A percentile compares a stretch with the other conserved stretches of the same genome.
Evolutionary conservation across 2,888 invertebrate species (phyloP).

Genomic region (Serripes groenlandicus): DNA sequence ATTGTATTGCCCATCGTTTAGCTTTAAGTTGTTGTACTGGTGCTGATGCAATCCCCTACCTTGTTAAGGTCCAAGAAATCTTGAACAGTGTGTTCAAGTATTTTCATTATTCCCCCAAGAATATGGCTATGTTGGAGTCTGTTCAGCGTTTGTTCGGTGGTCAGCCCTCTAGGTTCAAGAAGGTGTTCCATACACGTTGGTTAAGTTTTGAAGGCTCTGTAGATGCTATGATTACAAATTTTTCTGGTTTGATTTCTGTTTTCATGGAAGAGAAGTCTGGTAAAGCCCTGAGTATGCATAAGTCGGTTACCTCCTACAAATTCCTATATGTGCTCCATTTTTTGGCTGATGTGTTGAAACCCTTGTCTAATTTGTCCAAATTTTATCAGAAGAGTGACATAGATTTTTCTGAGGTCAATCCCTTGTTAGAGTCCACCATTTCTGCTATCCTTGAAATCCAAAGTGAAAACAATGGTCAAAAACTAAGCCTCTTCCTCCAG

Average conservation of each 20-base stretch:
- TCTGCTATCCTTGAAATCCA: conserved; percentile 17
- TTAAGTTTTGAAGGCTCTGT: conserved; percentile 59
- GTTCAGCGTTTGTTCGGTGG: not conserved
- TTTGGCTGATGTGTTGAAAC: conserved; percentile 57
- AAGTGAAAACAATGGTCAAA: conserved; percentile 30
- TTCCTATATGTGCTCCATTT: conserved; percentile 60
- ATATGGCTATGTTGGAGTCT: too few species aligned
- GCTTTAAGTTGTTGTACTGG: too few species aligned
- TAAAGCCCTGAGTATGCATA: conserved; percentile 43
- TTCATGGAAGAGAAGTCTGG: conserved; percentile 53
- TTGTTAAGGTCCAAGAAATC: too few species aligned
- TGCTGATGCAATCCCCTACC: too few species aligned
- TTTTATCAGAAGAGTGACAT: conserved; percentile 54
- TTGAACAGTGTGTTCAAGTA: too few species aligned
- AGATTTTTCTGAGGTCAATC: conserved; percentile 60
- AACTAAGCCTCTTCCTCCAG: conserved; percentile 31
- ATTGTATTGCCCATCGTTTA: too few species aligned
- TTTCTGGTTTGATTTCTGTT: conserved; percentile 32
- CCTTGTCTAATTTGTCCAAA: conserved; percentile 57
- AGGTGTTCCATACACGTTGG: conserved; percentile 47
- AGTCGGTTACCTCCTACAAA: conserved; percentile 56
- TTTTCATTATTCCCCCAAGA: too few species aligned
- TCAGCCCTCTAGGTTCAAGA: conserved; percentile 17
- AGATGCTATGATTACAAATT: conserved; percentile 48
- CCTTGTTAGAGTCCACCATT: conserved; percentile 47